Evolutionary conservation across 2,888 invertebrate genomes (phyloP), one percentile per base, ranked within the genome.

Genomic region (Psylliodes chrysocephalus): DNA sequence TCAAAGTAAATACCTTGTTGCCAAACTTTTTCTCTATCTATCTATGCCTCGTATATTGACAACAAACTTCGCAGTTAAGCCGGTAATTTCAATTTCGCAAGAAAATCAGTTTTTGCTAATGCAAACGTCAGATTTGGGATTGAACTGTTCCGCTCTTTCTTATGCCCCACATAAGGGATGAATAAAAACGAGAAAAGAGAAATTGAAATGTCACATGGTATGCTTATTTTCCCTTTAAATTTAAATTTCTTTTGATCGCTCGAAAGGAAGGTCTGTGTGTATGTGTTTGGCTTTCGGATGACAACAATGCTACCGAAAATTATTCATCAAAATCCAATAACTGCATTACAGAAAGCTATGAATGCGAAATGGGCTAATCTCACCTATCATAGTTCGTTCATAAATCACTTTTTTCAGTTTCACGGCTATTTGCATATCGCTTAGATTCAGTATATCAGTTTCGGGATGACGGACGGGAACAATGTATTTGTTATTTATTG

Each of bases 361-460:
- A 75, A 77, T 77, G 75, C 68, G 71, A 76, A 78, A 77, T 75
- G 72, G 68, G 68, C 70, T 75, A 76, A 77, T 77, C 74, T 74
- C 69, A 69, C 71, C 75, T 74, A 73, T 75, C 76, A 74, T 38
- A 65, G 64, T 65, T 63, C 71, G 49, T 33, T 49, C 73, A 76
- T 76, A 75, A 76, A 76, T 76, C 75, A 75, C 75, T 60, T 61
- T 66, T 69, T 66, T 46, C 49, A 49, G 49, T 49, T 49, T 49
- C 49, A 49, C 46, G 46, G 49, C 3, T 49, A 49, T 28, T 49
- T 49, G 49, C 42, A 42, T 42, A 42, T 42, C 42, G 18, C 8
- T 42, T 10, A 42, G 17, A 42, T 17, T 42, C n/a, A n/a, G n/a
- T n/a, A n/a, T n/a, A n/a, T n/a, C n/a, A n/a, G n/a, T n/a, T n/a